Evolutionary conservation across 2,888 invertebrate genomes (phyloP).

Genomic region (Latheticus oryzae): DNA sequence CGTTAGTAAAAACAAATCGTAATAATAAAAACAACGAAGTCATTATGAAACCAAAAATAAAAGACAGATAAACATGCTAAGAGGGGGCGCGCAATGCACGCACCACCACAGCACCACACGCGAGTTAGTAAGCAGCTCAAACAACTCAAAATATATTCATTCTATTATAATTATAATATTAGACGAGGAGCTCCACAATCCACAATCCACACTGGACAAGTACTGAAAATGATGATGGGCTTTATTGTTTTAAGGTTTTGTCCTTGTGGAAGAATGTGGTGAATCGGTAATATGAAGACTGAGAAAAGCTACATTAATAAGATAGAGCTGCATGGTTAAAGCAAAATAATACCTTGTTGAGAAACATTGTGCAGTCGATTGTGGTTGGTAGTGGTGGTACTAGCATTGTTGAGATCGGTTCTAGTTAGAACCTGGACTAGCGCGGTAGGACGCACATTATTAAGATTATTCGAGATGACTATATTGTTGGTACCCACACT

Average conservation of each 20-base stretch:
- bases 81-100: slow-evolving; percentile 61
- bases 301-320: slow-evolving; percentile 35
- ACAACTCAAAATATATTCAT: too few species aligned
- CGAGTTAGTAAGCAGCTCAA: slow-evolving; percentile 56
- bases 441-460: slow-evolving; percentile 66
- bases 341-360: slow-evolving; percentile 65
- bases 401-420: slow-evolving; percentile 67
- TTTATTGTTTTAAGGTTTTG: slow-evolving; percentile 14
- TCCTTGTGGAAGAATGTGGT: slow-evolving; percentile 18
- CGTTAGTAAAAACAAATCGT: slow-evolving; percentile 51
- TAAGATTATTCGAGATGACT: slow-evolving; percentile 67
- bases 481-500: slow-evolving; percentile 74
- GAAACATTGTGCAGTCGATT: slow-evolving; percentile 67
- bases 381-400: slow-evolving; percentile 67
- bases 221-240: not conserved
- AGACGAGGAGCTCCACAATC: too few species aligned
- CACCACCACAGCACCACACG: slow-evolving; percentile 65
- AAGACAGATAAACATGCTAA: slow-evolving; percentile 44
- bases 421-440: slow-evolving; percentile 66
- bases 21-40: too few species aligned
- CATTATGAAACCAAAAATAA: slow-evolving; percentile 50
- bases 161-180: too few species aligned
- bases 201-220: slow-evolving; percentile 16
- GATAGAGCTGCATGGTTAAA: slow-evolving; percentile 48
- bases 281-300: slow-evolving; percentile 25